A percentile compares a stretch with the other conserved stretches of the same genome.
These are phyloP conservation scores for Abrostola tripartita DNA, from an alignment of 2,888 invertebrate species.

Conservation along the genomic window DNA sequence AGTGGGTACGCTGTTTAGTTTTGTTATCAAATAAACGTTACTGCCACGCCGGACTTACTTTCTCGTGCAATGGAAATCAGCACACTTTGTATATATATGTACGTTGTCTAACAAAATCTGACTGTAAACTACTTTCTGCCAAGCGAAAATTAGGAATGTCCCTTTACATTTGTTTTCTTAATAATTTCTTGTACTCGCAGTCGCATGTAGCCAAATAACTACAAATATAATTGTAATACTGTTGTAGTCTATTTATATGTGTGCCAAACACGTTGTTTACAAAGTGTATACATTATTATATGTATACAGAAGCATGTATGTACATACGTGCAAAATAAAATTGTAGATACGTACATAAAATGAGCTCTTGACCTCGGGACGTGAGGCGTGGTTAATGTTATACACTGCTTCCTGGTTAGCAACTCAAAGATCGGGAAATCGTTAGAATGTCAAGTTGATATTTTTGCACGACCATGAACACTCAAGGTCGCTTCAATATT, in stretches of 20 bases:
- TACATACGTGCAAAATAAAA: conserved; percentile 28
- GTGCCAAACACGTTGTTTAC: conserved; percentile 38
- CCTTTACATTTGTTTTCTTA: no score
- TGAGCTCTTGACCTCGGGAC: conserved; percentile 71
- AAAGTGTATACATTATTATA: conserved; percentile 26
- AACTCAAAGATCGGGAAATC: conserved; percentile 85
- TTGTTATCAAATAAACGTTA: conserved; percentile 54
- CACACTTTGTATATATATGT: conserved; percentile 15
- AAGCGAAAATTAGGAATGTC: no score
- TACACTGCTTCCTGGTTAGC: conserved; percentile 84
- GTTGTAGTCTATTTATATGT: conserved; percentile 15
- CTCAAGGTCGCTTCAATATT: conserved; percentile 81
- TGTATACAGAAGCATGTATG: conserved; percentile 27
- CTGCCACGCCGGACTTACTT: conserved; percentile 34
- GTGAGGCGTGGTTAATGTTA: conserved; percentile 79
- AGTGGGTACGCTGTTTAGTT: conserved; percentile 46
- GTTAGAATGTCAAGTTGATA: conserved; percentile 86
- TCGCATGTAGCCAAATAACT: background rate
- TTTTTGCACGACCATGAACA: conserved; percentile 85
- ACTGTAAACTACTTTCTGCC: background rate
- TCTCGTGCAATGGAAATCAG: conserved; percentile 24
- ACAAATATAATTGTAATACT: conserved; percentile 2
- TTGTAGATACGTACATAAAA: conserved; percentile 53
- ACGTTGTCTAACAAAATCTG: background rate
- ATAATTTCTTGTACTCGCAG: no score